Percentiles rank a stretch among this genome's conserved stretches.
phyloP scores from a whole-genome alignment of 2,113 vertebrate species.

The Herpailurus yagouaroundi region DNA sequence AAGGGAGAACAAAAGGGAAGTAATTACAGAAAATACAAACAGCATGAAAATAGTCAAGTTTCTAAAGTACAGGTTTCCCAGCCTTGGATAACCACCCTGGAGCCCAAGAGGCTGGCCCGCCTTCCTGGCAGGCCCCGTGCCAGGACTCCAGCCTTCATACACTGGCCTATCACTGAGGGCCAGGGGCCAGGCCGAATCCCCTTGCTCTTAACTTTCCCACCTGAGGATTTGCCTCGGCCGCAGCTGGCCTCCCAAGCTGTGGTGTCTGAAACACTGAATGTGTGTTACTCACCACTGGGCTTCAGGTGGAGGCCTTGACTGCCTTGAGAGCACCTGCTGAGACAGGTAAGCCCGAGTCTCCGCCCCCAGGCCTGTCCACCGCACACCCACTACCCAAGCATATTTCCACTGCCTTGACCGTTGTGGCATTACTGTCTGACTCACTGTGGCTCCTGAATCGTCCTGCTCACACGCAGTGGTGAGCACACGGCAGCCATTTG shows the following conservation, averaged over 20 bases:
- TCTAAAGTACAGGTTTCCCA: constrained; percentile 47
- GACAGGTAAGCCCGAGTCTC: neutral
- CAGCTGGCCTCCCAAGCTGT: neutral
- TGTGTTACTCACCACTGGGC: neutral
- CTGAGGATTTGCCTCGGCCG: neutral
- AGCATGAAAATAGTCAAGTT: constrained; percentile 60
- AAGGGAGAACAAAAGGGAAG: constrained; percentile 69
- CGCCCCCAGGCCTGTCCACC: neutral
- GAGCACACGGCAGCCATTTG: neutral
- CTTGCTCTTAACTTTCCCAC: neutral
- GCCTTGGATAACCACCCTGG: constrained; percentile 8
- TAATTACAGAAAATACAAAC: constrained; percentile 76
- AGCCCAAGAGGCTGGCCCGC: neutral
- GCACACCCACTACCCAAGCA: too few species aligned
- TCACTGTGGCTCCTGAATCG: accelerated
- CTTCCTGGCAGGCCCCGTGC: neutral
- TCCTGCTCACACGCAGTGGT: neutral
- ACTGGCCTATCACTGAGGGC: neutral
- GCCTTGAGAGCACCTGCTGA: neutral
- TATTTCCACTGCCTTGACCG: neutral
- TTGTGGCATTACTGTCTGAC: neutral
- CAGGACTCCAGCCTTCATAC: neutral
- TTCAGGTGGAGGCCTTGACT: neutral
- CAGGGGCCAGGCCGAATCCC: neutral
- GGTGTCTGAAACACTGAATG: neutral